Evolutionary conservation across 2,888 invertebrate species (phyloP).

Genomic region (Nudaria mundana): DNA sequence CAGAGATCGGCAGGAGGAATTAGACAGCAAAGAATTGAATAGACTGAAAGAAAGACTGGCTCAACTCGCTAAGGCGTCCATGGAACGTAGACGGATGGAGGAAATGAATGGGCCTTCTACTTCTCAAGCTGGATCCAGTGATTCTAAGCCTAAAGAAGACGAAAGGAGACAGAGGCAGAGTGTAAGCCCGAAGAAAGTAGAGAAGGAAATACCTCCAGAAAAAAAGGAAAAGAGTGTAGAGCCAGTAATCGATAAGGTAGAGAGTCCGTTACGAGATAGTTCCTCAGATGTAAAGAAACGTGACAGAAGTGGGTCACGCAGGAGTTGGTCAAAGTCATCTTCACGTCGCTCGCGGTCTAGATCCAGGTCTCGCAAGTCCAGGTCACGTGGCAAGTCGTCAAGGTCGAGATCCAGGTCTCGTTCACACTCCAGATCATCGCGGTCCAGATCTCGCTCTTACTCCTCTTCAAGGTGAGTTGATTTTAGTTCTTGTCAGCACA

Average conservation of each 20-base stretch:
- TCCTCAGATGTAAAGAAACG: slow-evolving; percentile 45
- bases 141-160: slow-evolving; percentile 16
- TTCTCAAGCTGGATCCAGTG: slow-evolving; percentile 31
- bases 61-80: slow-evolving; percentile 85
- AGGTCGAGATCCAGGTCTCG: slow-evolving; percentile 40
- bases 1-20: slow-evolving; percentile 72
- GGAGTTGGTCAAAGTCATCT: slow-evolving; percentile 59
- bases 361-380: slow-evolving; percentile 33
- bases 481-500: too few relatives aligned
- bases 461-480: slow-evolving; percentile 69
- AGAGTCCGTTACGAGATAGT: slow-evolving; percentile 43
- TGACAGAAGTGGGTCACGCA: slow-evolving; percentile 39
- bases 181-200: slow-evolving; percentile 21
- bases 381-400: slow-evolving; percentile 58
- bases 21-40: slow-evolving; percentile 83
- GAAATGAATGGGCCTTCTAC: slow-evolving; percentile 51
- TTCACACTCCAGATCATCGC: slow-evolving; percentile 46
- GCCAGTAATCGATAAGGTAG: slow-evolving; percentile 27
- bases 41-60: slow-evolving; percentile 84
- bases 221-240: slow-evolving; percentile 18
- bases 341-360: slow-evolving; percentile 52
- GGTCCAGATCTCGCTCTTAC: slow-evolving; percentile 70
- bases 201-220: slow-evolving; percentile 34
- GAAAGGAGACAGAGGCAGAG: slow-evolving; percentile 18
- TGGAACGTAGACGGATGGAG: slow-evolving; percentile 46